A percentile compares a stretch with the other conserved stretches of the same genome.
These are phyloP conservation scores for Chascanopsetta lugubris DNA, from an alignment of 2,113 vertebrate species.

Conservation along the genomic window DNA sequence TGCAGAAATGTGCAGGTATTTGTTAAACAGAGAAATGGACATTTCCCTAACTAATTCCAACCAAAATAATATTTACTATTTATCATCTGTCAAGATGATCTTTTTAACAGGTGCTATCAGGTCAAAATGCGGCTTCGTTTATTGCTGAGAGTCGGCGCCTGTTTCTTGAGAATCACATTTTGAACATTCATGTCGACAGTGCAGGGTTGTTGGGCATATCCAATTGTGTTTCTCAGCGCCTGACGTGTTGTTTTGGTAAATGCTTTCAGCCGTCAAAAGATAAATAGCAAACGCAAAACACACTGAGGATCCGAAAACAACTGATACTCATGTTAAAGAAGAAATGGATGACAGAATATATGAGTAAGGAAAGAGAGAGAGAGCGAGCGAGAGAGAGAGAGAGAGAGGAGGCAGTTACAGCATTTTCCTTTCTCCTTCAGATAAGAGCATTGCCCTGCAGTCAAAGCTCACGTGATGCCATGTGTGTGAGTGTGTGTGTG, in stretches of 20 bases:
- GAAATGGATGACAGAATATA: slow-evolving; percentile 31
- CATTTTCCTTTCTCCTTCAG: slow-evolving; percentile 55
- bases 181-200: neutral
- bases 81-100: neutral
- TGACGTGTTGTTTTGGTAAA: neutral
- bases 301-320: neutral
- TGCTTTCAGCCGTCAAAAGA: neutral
- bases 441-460: slow-evolving; percentile 59
- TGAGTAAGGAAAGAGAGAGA: too few species aligned
- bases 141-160: neutral
- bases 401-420: slow-evolving; percentile 45
- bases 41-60: neutral
- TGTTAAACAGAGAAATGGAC: neutral
- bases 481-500: slow-evolving; percentile 31
- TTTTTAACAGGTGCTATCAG: neutral
- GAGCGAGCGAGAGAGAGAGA: neutral
- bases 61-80: neutral
- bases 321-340: slow-evolving; percentile 4
- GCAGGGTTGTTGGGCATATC: neutral
- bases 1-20: neutral
- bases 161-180: too few species aligned
- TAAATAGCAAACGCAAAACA: neutral
- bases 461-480: slow-evolving; percentile 51
- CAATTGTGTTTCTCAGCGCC: slow-evolving; percentile 1
- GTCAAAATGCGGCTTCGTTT: neutral